Percentiles rank a stretch among this genome's conserved stretches.
Conservation (phyloP, 1,140 invertebrate genomes). For the Globodera rostochiensis region DNA sequence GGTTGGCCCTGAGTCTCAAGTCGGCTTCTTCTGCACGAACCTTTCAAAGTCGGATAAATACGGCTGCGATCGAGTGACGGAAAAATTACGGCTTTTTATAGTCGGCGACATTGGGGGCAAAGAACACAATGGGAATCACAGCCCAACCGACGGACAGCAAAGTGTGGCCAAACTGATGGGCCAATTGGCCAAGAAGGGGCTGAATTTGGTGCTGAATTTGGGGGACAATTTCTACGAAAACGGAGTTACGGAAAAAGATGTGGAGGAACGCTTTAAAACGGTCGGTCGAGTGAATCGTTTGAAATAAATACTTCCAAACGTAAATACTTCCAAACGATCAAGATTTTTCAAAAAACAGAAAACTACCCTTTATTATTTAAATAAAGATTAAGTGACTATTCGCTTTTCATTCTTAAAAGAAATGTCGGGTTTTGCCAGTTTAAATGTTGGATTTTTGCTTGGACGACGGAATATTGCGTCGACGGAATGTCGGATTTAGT, state of each 20-base stretch:
- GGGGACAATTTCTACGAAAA: constrained; percentile 30
- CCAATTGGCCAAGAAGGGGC: not conserved
- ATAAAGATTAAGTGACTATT: too few relatives aligned
- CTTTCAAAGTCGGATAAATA: not conserved
- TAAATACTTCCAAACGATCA: too few relatives aligned
- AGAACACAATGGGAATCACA: not conserved
- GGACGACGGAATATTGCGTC: too few relatives aligned
- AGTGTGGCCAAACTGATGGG: not conserved
- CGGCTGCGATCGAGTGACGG: not conserved
- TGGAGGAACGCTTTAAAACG: not conserved
- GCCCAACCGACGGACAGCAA: not conserved
- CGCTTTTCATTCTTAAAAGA: too few relatives aligned
- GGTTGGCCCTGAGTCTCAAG: too few relatives aligned
- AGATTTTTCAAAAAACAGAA: too few relatives aligned
- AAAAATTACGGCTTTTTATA: not conserved
- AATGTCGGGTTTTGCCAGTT: too few relatives aligned
- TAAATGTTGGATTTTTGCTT: too few relatives aligned
- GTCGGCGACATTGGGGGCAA: not conserved
- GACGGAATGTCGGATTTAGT: too few relatives aligned
- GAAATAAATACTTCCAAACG: too few relatives aligned
- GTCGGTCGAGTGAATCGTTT: not conserved
- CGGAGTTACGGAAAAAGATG: not conserved
- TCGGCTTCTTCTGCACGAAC: too few relatives aligned
- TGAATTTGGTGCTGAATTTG: constrained; percentile 17
- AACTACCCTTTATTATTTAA: too few relatives aligned